These are phyloP conservation scores for Xyrichtys novacula DNA, from an alignment of 2,797 vertebrate genomes.

Conservation along the genomic window DNA sequence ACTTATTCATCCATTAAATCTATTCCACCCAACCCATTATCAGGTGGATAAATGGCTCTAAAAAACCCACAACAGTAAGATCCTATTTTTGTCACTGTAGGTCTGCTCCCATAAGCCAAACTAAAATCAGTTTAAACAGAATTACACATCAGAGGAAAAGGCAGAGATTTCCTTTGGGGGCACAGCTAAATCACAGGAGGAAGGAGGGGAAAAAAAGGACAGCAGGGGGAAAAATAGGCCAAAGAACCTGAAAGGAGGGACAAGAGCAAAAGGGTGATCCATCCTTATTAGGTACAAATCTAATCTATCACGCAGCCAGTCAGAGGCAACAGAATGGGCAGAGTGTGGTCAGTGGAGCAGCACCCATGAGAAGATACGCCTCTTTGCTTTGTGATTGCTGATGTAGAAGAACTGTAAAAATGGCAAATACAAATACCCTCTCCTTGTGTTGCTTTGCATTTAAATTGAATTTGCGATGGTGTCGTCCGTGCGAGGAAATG, in stretches of 20 bases:
- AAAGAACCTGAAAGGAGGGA: conserved; percentile 42
- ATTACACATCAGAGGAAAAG: conserved; percentile 33
- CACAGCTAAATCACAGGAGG: conserved; percentile 54
- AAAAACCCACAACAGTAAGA: neutral
- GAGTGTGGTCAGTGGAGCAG: conserved; percentile 43
- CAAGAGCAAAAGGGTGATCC: conserved; percentile 61
- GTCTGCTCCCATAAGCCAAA: neutral
- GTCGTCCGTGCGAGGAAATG: conserved; percentile 46
- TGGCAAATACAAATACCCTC: conserved; percentile 64
- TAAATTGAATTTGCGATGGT: conserved; percentile 76
- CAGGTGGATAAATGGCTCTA: neutral
- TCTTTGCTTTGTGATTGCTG: conserved; percentile 22
- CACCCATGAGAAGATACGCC: conserved; percentile 30
- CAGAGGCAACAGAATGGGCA: conserved; percentile 50
- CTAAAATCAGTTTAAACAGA: conserved; percentile 31
- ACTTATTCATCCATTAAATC: neutral
- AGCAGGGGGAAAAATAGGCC: conserved; percentile 45
- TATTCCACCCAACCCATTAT: conserved; percentile 1
- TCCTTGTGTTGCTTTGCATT: conserved; percentile 76
- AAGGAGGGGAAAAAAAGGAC: conserved; percentile 11
- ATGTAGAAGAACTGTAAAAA: conserved; percentile 57
- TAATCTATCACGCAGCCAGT: conserved; percentile 60
- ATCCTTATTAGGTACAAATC: conserved; percentile 70
- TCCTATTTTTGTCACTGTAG: conserved; percentile 7
- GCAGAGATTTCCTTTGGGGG: conserved; percentile 44